Evolutionary conservation across 2,888 invertebrate genomes (phyloP).

Genomic region (Esperia sulphurella): DNA sequence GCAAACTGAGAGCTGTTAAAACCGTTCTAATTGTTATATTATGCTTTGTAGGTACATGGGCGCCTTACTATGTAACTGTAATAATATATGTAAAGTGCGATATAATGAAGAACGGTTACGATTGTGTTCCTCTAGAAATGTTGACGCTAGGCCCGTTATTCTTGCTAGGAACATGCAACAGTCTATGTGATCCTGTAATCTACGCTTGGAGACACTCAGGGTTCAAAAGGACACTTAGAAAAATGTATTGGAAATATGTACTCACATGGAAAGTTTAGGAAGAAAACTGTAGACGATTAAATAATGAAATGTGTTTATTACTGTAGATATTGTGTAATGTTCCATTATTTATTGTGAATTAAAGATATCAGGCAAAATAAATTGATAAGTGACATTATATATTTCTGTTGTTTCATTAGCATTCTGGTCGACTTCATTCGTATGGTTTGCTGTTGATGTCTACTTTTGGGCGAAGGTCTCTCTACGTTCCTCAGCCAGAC

Average conservation of each 20-base stretch:
- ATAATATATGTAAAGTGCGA: slow-evolving; percentile 71
- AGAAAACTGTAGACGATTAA: background rate
- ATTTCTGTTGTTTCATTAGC: too few species aligned
- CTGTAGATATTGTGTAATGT: background rate
- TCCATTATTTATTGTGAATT: background rate
- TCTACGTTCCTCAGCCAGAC: too few species aligned
- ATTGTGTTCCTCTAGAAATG: slow-evolving; percentile 67
- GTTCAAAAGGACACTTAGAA: slow-evolving; percentile 66
- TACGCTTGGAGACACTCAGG: slow-evolving; percentile 83
- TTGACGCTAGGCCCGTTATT: slow-evolving; percentile 78
- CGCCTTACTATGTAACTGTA: slow-evolving; percentile 77
- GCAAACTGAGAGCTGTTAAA: slow-evolving; percentile 79
- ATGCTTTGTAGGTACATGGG: slow-evolving; percentile 79
- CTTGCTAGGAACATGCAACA: slow-evolving; percentile 76
- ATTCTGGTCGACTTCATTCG: too few species aligned
- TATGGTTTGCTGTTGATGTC: too few species aligned
- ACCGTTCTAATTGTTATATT: slow-evolving; percentile 78
- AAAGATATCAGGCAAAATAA: too few species aligned
- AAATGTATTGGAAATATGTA: slow-evolving; percentile 45
- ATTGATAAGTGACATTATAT: too few species aligned
- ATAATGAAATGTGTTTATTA: background rate
- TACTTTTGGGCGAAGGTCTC: too few species aligned
- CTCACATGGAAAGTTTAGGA: slow-evolving; percentile 8
- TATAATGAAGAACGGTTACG: slow-evolving; percentile 48
- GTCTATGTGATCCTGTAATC: slow-evolving; percentile 79